A percentile compares a stretch with the other conserved stretches of the same genome.
Conservation (phyloP, 2,888 invertebrate species). For the Mamestra brassicae region DNA sequence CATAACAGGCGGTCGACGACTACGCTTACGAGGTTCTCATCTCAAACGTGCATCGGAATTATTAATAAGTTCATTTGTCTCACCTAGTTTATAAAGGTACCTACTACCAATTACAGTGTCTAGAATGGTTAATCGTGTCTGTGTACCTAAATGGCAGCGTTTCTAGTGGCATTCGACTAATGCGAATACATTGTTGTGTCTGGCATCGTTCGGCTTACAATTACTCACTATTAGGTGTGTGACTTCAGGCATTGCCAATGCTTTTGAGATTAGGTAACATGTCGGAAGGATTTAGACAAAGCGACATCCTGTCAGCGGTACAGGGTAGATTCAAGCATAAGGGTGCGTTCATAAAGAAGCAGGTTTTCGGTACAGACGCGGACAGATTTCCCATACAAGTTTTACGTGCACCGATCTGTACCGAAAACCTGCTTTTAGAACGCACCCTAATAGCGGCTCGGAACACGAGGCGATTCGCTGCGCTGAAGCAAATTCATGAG, state of each 20-base stretch:
- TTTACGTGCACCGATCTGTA: no score
- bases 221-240: slow-evolving; percentile 37
- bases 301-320: background rate
- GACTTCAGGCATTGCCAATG: slow-evolving; percentile 37
- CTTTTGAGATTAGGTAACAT: slow-evolving; percentile 18
- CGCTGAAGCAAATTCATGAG: no score
- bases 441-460: no score
- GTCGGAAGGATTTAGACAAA: background rate
- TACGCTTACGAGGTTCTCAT: background rate
- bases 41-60: background rate
- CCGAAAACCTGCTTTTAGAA: no score
- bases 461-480: no score
- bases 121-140: background rate
- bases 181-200: slow-evolving; percentile 25
- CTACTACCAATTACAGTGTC: background rate
- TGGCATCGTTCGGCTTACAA: slow-evolving; percentile 32
- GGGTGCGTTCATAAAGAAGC: no score
- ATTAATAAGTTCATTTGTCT: background rate
- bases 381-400: no score
- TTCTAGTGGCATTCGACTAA: slow-evolving; percentile 19
- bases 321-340: background rate
- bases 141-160: background rate
- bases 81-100: background rate
- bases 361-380: no score
- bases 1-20: no score